Base-by-base conservation (phyloP, 2,797 vertebrate species). In the Odontamblyopus lacepedii region DNA sequence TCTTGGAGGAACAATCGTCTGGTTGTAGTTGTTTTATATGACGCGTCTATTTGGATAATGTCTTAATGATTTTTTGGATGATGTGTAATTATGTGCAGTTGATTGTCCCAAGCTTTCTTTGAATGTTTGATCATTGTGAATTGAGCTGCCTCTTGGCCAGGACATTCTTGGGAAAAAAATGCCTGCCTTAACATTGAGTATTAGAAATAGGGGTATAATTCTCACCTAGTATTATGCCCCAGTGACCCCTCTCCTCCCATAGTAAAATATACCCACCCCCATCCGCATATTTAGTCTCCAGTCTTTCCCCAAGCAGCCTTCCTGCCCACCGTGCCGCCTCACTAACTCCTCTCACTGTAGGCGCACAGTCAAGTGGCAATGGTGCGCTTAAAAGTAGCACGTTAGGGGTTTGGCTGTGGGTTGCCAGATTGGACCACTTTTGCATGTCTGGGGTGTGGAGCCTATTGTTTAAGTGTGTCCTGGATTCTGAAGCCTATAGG, bases 401-500 rank as follows among this genome's bases (percentile, higher is more conserved):
- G 62, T 69, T 18, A 65, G 44, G 30, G 4, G 19, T 35, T 62
- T 62, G 38, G 67, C 69, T 63, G 72, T 57, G 41, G 67, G 71
- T 63, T 32, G 67, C 61, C 71, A 71, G 64, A 19, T 23, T 18
- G 55, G 29, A 26, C 65, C 18, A 18, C 27, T 56, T 57, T 29
- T 41, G 63, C 73, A 68, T 63, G 80, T 87, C 84, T 81, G 73
- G 77, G 81, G 77, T 48, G 78, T 78, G 77, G 71, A 81, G 61
- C 41, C 77, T 71, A 32, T 89, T 90, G 87, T 89, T 70, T 88
- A 6, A 63, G 30, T 7, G 74, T 18, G 68, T 30, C 81, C 80
- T 81, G 81, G 80, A 83, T 87, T 88, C 38, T 77, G 83, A 75
- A 74, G 80, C 85, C 77, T 41, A 56, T 29, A 60, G 76, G 79